Percentiles rank a stretch among this genome's conserved stretches.
phyloP scores from a whole-genome alignment of 2,888 invertebrate genomes.

The Cheiracanthium punctorium region DNA sequence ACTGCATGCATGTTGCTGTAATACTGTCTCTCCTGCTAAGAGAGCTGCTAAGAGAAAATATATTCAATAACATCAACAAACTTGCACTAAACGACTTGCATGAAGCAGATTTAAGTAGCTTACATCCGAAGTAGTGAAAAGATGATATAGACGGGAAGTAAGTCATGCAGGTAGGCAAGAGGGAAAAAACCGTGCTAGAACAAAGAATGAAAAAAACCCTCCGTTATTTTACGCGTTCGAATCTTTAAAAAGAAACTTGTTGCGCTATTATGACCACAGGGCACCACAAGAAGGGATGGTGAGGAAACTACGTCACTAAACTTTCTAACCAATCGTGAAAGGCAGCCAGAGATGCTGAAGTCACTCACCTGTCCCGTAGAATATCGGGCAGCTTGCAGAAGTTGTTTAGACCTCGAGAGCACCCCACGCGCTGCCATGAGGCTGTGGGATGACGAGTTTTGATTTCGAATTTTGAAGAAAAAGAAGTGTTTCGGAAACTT shows the following conservation, averaged over 20 bases:
- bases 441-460: constrained; percentile 50
- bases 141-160: constrained; percentile 42
- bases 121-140: background rate
- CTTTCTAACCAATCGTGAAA: constrained; percentile 41
- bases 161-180: constrained; percentile 43
- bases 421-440: constrained; percentile 53
- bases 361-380: constrained; percentile 57
- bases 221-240: constrained; percentile 53
- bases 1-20: too few relatives aligned
- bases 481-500: constrained; percentile 19
- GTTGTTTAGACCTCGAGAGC: constrained; percentile 35
- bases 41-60: too few relatives aligned
- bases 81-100: background rate
- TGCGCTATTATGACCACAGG: constrained; percentile 58
- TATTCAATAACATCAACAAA: background rate
- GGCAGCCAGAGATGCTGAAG: constrained; percentile 10
- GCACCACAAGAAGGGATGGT: constrained; percentile 33
- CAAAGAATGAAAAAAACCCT: constrained; percentile 36
- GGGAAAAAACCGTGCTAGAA: background rate
- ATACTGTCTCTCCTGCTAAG: too few relatives aligned
- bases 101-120: background rate
- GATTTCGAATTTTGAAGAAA: constrained; percentile 19
- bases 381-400: constrained; percentile 42
- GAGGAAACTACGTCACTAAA: constrained; percentile 48
- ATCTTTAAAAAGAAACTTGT: constrained; percentile 57